Evolutionary conservation across 2,797 vertebrate species (phyloP).

Genomic region (Gouania willdenowi): DNA sequence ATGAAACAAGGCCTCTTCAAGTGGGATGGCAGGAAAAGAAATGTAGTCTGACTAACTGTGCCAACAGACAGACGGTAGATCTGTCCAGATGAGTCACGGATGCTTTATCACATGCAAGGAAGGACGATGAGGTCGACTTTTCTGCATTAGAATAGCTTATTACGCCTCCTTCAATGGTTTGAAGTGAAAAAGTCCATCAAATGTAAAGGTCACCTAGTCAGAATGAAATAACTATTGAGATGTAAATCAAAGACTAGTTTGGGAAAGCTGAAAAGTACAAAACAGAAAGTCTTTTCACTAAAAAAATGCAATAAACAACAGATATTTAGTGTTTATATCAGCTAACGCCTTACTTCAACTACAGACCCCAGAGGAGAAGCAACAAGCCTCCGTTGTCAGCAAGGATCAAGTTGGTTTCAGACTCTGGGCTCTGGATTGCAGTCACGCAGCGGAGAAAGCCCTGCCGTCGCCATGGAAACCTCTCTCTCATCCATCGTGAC

Average conservation of each 20-base stretch:
- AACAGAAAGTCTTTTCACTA: too few species aligned
- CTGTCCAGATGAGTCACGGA: conserved; percentile 24
- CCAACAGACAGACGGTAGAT: conserved; percentile 25
- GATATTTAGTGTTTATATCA: too few species aligned
- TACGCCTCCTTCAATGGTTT: background rate
- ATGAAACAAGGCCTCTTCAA: conserved; percentile 28
- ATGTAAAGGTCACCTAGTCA: too few species aligned
- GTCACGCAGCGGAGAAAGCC: conserved; percentile 35
- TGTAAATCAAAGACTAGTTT: too few species aligned
- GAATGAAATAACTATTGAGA: too few species aligned
- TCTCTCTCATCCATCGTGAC: conserved; percentile 48
- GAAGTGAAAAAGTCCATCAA: too few species aligned
- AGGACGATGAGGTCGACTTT: background rate
- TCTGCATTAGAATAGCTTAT: too few species aligned
- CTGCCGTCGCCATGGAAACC: conserved; percentile 61
- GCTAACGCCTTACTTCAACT: background rate
- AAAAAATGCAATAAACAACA: too few species aligned
- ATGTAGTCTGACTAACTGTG: conserved; percentile 21
- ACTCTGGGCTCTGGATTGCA: conserved; percentile 33
- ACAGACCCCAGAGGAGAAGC: background rate
- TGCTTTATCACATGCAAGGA: conserved; percentile 15
- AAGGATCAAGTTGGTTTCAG: conserved; percentile 32
- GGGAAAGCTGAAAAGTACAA: too few species aligned
- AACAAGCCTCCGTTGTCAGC: background rate
- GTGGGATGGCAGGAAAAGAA: conserved; percentile 24